phyloP scores from a whole-genome alignment of 2,797 vertebrate genomes.

The Galago senegalensis region DNA sequence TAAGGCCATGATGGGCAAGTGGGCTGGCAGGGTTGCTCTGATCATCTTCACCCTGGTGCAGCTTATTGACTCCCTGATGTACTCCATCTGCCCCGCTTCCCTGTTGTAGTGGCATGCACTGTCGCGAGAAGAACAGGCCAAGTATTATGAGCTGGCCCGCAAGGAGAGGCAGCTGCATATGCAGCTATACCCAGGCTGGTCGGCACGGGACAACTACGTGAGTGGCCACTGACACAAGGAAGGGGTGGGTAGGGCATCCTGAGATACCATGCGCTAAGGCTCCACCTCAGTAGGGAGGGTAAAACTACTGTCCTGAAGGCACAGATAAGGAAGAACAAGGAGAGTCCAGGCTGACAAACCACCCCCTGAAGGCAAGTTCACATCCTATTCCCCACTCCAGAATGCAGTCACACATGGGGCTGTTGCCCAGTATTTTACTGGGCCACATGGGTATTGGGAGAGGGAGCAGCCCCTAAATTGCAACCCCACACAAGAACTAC shows the following conservation, averaged over 20 bases:
- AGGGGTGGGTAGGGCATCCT: background rate
- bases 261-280: too few species aligned
- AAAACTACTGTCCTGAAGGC: background rate
- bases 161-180: conserved; percentile 99
- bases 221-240: conserved; percentile 84
- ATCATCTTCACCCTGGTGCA: background rate
- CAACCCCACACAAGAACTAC: background rate
- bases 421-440: background rate
- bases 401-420: background rate
- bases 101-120: conserved; percentile 96
- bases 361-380: background rate
- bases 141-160: conserved; percentile 98
- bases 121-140: conserved; percentile 98
- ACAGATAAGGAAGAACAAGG: background rate
- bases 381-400: background rate
- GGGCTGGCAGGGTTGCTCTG: background rate
- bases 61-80: background rate
- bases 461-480: background rate
- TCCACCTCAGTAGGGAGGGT: background rate
- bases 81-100: background rate
- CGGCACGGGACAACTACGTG: conserved; percentile 98
- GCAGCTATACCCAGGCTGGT: conserved; percentile 99
- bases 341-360: background rate
- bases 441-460: background rate
- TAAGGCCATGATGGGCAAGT: conserved; percentile 84